Conservation (phyloP, 2,888 invertebrate species). For the Scaptomyza flava region DNA sequence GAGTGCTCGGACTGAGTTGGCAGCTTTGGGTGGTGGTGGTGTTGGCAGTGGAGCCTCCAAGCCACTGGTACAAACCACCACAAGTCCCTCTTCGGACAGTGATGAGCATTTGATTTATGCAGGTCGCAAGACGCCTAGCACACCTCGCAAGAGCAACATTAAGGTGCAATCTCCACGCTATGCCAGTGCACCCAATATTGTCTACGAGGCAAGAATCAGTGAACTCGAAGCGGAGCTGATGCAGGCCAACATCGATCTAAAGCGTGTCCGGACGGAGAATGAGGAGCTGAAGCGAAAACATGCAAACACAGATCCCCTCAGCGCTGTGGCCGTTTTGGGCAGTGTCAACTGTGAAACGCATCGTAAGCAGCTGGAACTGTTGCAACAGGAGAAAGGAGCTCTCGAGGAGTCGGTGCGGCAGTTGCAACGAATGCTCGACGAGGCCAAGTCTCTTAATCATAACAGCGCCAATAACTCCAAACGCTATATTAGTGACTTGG, state of each 20-base stretch:
- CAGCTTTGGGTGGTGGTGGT: slow-evolving; percentile 84
- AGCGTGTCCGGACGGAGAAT: slow-evolving; percentile 89
- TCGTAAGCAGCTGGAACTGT: slow-evolving; percentile 89
- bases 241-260: slow-evolving; percentile 90
- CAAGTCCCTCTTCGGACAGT: slow-evolving; percentile 86
- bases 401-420: slow-evolving; percentile 89
- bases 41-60: slow-evolving; percentile 41
- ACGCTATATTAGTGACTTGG: slow-evolving; percentile 90
- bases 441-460: slow-evolving; percentile 86
- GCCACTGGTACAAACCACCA: slow-evolving; percentile 34
- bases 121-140: slow-evolving; percentile 53
- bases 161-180: slow-evolving; percentile 81
- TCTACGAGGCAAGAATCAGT: slow-evolving; percentile 93
- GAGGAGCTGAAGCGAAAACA: slow-evolving; percentile 85
- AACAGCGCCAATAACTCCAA: slow-evolving; percentile 84
- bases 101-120: slow-evolving; percentile 81
- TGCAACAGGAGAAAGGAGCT: slow-evolving; percentile 89
- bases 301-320: slow-evolving; percentile 68
- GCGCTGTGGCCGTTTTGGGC: slow-evolving; percentile 47
- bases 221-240: slow-evolving; percentile 93
- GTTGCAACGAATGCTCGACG: slow-evolving; percentile 88
- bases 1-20: slow-evolving; percentile 89
- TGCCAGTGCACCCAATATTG: slow-evolving; percentile 91
- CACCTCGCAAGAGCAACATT: slow-evolving; percentile 61
- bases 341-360: slow-evolving; percentile 86